phyloP scores from a whole-genome alignment of 2,113 vertebrate species.

The Coregonus clupeaformis region DNA sequence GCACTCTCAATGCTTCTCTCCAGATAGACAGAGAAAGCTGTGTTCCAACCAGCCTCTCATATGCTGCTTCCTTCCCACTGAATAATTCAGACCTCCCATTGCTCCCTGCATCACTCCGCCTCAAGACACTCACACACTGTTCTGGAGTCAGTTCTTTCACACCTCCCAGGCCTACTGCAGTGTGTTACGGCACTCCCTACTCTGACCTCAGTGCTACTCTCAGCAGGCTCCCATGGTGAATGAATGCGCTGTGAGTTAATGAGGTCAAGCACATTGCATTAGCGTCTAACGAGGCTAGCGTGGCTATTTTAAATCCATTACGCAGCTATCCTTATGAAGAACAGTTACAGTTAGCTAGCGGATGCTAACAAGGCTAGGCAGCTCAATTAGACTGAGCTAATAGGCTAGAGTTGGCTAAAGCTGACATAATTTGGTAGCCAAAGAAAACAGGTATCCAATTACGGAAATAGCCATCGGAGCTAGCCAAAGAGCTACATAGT shows the following conservation, averaged over 20 bases:
- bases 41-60: slow-evolving; percentile 24
- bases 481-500: neutral
- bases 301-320: slow-evolving; percentile 52
- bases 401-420: slow-evolving; percentile 24
- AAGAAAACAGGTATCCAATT: neutral
- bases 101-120: neutral
- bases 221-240: slow-evolving; percentile 26
- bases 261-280: slow-evolving; percentile 52
- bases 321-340: slow-evolving; percentile 20
- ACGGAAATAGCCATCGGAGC: neutral
- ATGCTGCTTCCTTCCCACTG: slow-evolving; percentile 13
- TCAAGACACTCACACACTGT: slow-evolving; percentile 20
- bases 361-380: slow-evolving; percentile 38
- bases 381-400: slow-evolving; percentile 44
- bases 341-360: slow-evolving; percentile 17
- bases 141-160: slow-evolving; percentile 16
- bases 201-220: slow-evolving; percentile 1
- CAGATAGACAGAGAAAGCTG: slow-evolving; percentile 25
- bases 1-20: neutral
- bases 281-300: slow-evolving; percentile 30
- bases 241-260: slow-evolving; percentile 52
- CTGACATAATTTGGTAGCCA: slow-evolving; percentile 38
- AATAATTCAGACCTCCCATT: slow-evolving; percentile 26
- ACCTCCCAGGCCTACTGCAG: neutral
- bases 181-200: neutral